Evolutionary conservation across 1,140 invertebrate species (phyloP), one percentile per base, ranked within the genome.

Genomic region (Planococcus citri): DNA sequence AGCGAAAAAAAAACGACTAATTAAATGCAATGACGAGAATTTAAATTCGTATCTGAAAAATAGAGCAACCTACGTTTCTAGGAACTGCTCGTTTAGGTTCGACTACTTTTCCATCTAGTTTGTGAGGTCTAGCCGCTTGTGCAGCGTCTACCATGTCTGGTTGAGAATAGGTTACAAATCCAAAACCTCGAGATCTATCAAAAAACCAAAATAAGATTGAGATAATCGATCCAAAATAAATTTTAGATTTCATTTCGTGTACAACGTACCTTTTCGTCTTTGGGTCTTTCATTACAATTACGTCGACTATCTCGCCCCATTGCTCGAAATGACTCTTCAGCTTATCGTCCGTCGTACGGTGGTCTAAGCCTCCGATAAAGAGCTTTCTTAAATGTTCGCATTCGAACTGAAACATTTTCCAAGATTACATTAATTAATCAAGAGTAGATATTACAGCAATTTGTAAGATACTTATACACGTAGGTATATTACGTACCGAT

Each of bases 61-160:
- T 33, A 33, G 3, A 33, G 17, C 2, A 17, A 51, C 80, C 80
- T 76, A 85, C 83, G 77, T 86, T 84, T 75, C 94, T 84, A 0
- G 97, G 96, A 51, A 98, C 91, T 9, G 96, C 97, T 74, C 97
- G 80, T 77, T 99, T 99, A 0, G 96, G 92, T 80, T 99, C 96
- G 0, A 99, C 95, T 70, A 94, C 89, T 73, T 95, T 81, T 1
- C 86, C 86, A 78, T 92, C 89, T 68, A 92, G 87, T 75, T 83
- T 83, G 75, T 92, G 90, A 0, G 89, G 89, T 73, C 95, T 84
- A 69, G 89, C 88, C 76, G 84, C 86, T 81, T 98, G 95, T 0
- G 94, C 94, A 79, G 91, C 90, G 82, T 98, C 95, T 33, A 98
- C 92, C 90, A 95, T 95, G 70, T 88, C 84, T 27, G 91, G 87